These are phyloP conservation scores for Chrysotoxum bicinctum DNA, from an alignment of 2,888 invertebrate genomes.

Conservation along the genomic window DNA sequence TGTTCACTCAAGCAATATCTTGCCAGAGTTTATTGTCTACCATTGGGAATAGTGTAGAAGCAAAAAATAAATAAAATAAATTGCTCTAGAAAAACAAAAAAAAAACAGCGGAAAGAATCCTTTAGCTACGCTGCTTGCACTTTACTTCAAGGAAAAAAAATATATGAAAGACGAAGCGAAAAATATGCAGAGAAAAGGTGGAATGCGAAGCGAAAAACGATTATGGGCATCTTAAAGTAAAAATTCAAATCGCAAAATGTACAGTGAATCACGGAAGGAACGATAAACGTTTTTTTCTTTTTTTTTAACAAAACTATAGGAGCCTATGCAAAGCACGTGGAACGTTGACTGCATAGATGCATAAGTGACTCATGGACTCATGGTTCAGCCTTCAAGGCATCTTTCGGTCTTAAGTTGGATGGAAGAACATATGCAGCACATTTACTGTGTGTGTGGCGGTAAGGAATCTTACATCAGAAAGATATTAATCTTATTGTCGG, in stretches of 20 bases:
- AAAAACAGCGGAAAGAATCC: slow-evolving; percentile 42
- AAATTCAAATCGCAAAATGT: slow-evolving; percentile 56
- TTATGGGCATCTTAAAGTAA: slow-evolving; percentile 53
- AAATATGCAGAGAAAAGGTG: slow-evolving; percentile 42
- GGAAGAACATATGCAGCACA: neutral
- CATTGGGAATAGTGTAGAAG: slow-evolving; percentile 16
- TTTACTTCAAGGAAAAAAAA: slow-evolving; percentile 2
- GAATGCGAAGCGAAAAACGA: slow-evolving; percentile 61
- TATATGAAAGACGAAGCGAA: neutral
- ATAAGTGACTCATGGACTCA: slow-evolving; percentile 35
- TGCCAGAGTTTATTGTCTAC: slow-evolving; percentile 51
- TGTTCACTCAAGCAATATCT: slow-evolving; percentile 58
- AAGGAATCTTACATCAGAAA: slow-evolving; percentile 67
- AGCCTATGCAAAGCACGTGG: slow-evolving; percentile 24
- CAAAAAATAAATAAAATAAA: slow-evolving; percentile 31
- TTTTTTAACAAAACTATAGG: neutral
- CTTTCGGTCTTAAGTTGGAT: slow-evolving; percentile 19
- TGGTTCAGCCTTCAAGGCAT: slow-evolving; percentile 14
- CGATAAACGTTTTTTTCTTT: neutral
- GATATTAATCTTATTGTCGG: slow-evolving; percentile 71
- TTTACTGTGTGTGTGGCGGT: slow-evolving; percentile 56
- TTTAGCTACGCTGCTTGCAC: slow-evolving; percentile 40
- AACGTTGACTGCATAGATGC: slow-evolving; percentile 16
- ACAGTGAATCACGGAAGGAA: slow-evolving; percentile 38
- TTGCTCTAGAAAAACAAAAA: slow-evolving; percentile 19